Evolutionary conservation across 1,140 invertebrate species (phyloP).

Genomic region (Hesperophylax magnus): DNA sequence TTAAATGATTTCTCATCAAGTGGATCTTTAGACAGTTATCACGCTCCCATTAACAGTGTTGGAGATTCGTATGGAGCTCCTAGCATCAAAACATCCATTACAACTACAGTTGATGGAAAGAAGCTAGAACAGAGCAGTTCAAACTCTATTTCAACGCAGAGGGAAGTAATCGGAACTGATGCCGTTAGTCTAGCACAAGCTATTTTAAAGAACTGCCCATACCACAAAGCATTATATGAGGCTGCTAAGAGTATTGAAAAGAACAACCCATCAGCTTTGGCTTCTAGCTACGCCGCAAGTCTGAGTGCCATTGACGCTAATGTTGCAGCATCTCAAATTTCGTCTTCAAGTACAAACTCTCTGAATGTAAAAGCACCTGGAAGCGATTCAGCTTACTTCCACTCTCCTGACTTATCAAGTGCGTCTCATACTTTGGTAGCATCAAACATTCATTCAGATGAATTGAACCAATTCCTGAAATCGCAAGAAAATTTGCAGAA

Average conservation of each 20-base stretch:
- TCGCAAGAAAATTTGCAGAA: slow-evolving; percentile 39
- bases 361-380: slow-evolving; percentile 59
- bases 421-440: slow-evolving; percentile 63
- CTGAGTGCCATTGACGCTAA: slow-evolving; percentile 62
- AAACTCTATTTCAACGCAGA: background rate
- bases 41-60: slow-evolving; percentile 66
- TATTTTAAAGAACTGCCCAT: slow-evolving; percentile 69
- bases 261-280: slow-evolving; percentile 62
- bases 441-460: slow-evolving; percentile 43
- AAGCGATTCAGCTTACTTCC: slow-evolving; percentile 61
- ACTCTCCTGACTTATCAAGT: slow-evolving; percentile 62
- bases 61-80: slow-evolving; percentile 68
- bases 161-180: slow-evolving; percentile 59
- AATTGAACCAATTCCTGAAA: slow-evolving; percentile 57
- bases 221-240: slow-evolving; percentile 69
- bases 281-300: slow-evolving; percentile 65
- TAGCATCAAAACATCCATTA: slow-evolving; percentile 62
- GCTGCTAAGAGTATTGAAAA: slow-evolving; percentile 65
- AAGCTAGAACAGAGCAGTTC: slow-evolving; percentile 38
- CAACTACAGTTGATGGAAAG: slow-evolving; percentile 63
- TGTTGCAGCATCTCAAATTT: slow-evolving; percentile 41
- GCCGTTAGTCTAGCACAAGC: slow-evolving; percentile 67
- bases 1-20: background rate
- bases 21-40: slow-evolving; percentile 67
- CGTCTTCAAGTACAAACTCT: slow-evolving; percentile 18